Conservation (phyloP, 1,140 invertebrate species). For the Leptoteleia sp. region DNA sequence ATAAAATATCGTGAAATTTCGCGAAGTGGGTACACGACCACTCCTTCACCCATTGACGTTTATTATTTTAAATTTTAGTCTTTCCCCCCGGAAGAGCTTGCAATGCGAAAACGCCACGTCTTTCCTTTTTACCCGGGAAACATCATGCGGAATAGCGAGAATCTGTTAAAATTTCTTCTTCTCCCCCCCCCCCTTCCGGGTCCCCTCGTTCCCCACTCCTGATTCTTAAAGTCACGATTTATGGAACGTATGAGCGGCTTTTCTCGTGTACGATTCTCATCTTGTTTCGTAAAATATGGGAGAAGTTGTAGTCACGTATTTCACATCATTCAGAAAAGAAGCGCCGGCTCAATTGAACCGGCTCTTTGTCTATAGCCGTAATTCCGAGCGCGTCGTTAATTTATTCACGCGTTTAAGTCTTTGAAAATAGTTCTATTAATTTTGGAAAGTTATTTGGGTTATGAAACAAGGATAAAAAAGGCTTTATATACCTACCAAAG, state of each 20-base stretch:
- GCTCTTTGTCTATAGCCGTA: constrained; percentile 48
- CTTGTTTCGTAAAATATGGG: constrained; percentile 67
- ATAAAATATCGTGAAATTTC: too few relatives aligned
- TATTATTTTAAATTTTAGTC: constrained; percentile 40
- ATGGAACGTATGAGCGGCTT: constrained; percentile 63
- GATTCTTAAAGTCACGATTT: constrained; percentile 65
- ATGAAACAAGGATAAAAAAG: too few relatives aligned
- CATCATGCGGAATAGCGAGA: constrained; percentile 15
- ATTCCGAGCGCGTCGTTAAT: constrained; percentile 16
- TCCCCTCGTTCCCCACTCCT: too few relatives aligned
- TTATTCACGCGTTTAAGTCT: too few relatives aligned
- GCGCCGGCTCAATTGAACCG: constrained; percentile 65
- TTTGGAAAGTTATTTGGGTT: too few relatives aligned
- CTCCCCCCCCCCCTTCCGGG: not conserved
- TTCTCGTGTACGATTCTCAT: constrained; percentile 60
- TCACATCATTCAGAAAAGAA: constrained; percentile 69
- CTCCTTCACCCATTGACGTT: constrained; percentile 7
- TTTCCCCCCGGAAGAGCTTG: constrained; percentile 30
- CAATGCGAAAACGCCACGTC: constrained; percentile 29
- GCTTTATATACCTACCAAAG: too few relatives aligned
- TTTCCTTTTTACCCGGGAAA: constrained; percentile 28
- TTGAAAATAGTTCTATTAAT: too few relatives aligned
- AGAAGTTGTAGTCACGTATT: constrained; percentile 71
- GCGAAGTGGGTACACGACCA: constrained; percentile 1
- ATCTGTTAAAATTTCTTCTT: constrained; percentile 59